Percentiles rank a stretch among this genome's conserved stretches.
These are phyloP conservation scores for Sclerurus mexicanus DNA, from an alignment of 2,113 vertebrate species.

Conservation along the genomic window DNA sequence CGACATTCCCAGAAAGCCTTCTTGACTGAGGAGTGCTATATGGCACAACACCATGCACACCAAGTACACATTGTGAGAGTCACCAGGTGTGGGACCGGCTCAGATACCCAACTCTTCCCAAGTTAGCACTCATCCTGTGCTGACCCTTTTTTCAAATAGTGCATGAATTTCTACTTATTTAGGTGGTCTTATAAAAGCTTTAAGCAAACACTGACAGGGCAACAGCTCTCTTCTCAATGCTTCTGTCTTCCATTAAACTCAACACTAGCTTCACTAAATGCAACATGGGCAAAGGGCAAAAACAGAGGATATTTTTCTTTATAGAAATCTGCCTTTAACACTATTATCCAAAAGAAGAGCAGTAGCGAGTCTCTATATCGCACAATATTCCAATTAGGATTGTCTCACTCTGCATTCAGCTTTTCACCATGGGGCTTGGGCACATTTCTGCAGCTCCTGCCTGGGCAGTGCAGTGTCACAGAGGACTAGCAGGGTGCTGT, in stretches of 20 bases:
- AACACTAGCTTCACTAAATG: background rate
- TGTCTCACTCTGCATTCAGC: background rate
- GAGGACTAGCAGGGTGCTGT: background rate
- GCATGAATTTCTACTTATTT: background rate
- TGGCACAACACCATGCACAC: accelerated
- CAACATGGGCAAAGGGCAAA: background rate
- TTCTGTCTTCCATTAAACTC: background rate
- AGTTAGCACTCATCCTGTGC: background rate
- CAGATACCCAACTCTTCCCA: background rate
- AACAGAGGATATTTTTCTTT: background rate
- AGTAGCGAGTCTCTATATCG: background rate
- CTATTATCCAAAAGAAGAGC: background rate
- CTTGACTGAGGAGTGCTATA: background rate
- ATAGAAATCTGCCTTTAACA: background rate
- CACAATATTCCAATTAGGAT: background rate
- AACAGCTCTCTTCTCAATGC: background rate
- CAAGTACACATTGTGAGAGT: accelerated
- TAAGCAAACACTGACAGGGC: background rate
- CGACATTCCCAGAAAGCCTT: background rate
- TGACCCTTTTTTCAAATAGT: background rate
- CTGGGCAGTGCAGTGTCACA: background rate
- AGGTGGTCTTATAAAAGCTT: background rate
- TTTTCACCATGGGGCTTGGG: background rate
- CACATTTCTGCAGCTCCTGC: background rate
- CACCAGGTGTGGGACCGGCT: background rate